Conservation (phyloP, 2,888 invertebrate genomes). For the Tolmerus cingulatus region DNA sequence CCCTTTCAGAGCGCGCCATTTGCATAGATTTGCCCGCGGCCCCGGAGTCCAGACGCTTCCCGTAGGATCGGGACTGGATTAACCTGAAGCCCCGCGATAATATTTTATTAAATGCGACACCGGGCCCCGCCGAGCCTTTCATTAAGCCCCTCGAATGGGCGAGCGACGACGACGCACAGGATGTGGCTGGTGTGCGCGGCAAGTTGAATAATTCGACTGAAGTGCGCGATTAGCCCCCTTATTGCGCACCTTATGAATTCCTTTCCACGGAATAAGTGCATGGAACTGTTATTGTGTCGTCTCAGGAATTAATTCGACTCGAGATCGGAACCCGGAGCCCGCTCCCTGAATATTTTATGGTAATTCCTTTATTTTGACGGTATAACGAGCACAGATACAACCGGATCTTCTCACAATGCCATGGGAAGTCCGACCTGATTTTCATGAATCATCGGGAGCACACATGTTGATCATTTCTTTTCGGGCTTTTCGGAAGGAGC, state of each 20-base stretch:
- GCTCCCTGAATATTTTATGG: slow-evolving; percentile 34
- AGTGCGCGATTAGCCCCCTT: slow-evolving; percentile 1
- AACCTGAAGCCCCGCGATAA: background rate
- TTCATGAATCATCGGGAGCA: slow-evolving; percentile 19
- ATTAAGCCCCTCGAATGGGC: background rate
- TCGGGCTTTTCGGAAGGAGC: background rate
- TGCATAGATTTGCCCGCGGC: slow-evolving; percentile 19
- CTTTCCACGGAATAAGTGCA: background rate
- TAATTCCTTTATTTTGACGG: slow-evolving; percentile 11
- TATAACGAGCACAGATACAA: slow-evolving; percentile 5
- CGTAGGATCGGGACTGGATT: slow-evolving; percentile 9
- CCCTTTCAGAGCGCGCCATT: slow-evolving; percentile 7
- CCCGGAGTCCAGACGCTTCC: background rate
- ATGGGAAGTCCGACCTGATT: slow-evolving; percentile 39
- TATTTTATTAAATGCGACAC: background rate
- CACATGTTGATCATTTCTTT: slow-evolving; percentile 15
- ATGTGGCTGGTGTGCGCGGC: background rate
- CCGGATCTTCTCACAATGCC: slow-evolving; percentile 39
- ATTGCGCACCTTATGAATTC: slow-evolving; percentile 31
- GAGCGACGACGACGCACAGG: background rate
- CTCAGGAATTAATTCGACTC: slow-evolving; percentile 10
- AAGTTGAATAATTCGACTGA: background rate
- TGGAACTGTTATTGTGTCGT: background rate
- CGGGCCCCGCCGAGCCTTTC: background rate
- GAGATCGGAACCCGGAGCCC: background rate